A percentile compares a stretch with the other conserved stretches of the same genome.
These are phyloP conservation scores for Trididemnum clinides DNA, from an alignment of 23 tunicate genomes.

Conservation along the genomic window DNA sequence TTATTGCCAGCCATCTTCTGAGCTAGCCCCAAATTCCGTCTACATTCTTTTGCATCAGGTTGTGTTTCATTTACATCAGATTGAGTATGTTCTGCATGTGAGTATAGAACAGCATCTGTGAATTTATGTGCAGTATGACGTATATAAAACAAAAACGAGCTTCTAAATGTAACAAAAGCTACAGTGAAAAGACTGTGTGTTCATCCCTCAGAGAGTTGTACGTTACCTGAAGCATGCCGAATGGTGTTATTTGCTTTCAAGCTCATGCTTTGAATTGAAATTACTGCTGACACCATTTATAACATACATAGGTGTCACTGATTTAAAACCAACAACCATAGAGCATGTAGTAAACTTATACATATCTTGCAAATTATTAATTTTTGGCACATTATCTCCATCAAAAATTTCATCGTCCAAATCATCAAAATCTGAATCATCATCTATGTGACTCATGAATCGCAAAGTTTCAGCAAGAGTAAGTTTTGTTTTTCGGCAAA, in stretches of 20 bases:
- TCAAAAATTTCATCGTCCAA: constrained; percentile 3
- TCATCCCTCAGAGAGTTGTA: too few relatives aligned
- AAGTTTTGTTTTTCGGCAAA: background rate
- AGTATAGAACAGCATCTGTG: background rate
- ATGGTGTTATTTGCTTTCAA: too few relatives aligned
- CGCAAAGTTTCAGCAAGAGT: constrained; percentile 2
- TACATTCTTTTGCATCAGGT: background rate
- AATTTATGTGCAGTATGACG: too few relatives aligned
- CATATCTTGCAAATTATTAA: background rate
- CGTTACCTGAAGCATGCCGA: too few relatives aligned
- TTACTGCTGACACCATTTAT: too few relatives aligned
- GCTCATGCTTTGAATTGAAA: too few relatives aligned
- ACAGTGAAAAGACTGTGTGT: too few relatives aligned
- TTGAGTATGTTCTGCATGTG: background rate
- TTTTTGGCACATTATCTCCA: background rate
- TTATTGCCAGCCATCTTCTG: too few relatives aligned
- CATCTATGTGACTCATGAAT: background rate
- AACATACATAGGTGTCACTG: too few relatives aligned
- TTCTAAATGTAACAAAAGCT: too few relatives aligned
- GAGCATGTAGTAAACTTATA: background rate
- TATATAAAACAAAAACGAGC: too few relatives aligned
- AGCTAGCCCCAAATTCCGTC: background rate
- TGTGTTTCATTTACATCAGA: background rate
- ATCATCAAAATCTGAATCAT: constrained; percentile 10
- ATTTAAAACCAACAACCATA: background rate